Percentiles rank a stretch among this genome's conserved stretches.
Evolutionary conservation across 1,140 invertebrate species (phyloP).

Genomic region (Sinonovacula constricta): DNA sequence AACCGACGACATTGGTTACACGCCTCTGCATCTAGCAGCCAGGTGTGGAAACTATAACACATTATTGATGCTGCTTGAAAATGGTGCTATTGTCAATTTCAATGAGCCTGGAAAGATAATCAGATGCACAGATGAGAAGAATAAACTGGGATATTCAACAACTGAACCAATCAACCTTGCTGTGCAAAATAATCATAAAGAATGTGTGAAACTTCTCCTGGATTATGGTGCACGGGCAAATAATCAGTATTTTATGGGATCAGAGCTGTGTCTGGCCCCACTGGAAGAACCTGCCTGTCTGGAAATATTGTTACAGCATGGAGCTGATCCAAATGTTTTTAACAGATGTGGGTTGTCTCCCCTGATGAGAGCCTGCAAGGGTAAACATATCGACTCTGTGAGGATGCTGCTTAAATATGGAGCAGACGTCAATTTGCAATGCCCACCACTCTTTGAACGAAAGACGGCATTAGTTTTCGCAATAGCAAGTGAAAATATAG

Average conservation of each 20-base stretch:
- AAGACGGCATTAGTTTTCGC: constrained; percentile 91
- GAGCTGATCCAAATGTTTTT: constrained; percentile 90
- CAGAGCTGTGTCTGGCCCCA: constrained; percentile 91
- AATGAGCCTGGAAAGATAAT: constrained; percentile 64
- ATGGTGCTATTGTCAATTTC: constrained; percentile 90
- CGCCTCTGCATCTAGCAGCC: constrained; percentile 90
- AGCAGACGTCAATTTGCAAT: constrained; percentile 85
- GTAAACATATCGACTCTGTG: constrained; percentile 79
- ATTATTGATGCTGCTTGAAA: constrained; percentile 85
- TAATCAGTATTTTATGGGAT: constrained; percentile 88
- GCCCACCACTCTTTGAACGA: constrained; percentile 71
- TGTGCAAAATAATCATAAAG: constrained; percentile 90
- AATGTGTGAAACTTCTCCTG: constrained; percentile 83
- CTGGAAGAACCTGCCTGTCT: constrained; percentile 87
- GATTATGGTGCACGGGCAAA: constrained; percentile 85
- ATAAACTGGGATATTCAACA: constrained; percentile 67
- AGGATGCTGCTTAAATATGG: constrained; percentile 90
- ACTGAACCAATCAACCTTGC: constrained; percentile 80
- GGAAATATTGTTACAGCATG: constrained; percentile 89
- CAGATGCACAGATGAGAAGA: constrained; percentile 52
- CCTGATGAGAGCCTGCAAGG: constrained; percentile 83
- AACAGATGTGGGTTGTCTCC: constrained; percentile 88
- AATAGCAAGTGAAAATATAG: constrained; percentile 86
- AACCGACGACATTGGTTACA: constrained; percentile 93
- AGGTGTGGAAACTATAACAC: constrained; percentile 86